Percentiles rank a stretch among this genome's conserved stretches.
phyloP scores from a whole-genome alignment of 1,140 invertebrate genomes.

The Drosophila bocki region DNA sequence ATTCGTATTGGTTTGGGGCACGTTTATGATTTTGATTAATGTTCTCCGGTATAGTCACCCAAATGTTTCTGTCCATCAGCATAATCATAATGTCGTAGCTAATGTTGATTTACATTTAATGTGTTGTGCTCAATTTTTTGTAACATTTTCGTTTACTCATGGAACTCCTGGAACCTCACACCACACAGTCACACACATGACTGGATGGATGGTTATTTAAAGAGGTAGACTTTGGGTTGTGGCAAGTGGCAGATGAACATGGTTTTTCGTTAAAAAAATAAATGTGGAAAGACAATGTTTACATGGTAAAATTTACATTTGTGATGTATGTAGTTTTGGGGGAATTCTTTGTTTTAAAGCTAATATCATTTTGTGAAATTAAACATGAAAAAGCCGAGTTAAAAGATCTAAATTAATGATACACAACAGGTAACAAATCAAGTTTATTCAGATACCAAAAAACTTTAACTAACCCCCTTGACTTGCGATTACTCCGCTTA shows the following conservation, averaged over 20 bases:
- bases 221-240: conserved; percentile 11
- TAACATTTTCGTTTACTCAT: conserved; percentile 50
- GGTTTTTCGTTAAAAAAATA: neutral
- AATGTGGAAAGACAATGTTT: neutral
- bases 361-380: neutral
- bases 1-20: conserved; percentile 12
- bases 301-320: neutral
- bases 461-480: conserved; percentile 3
- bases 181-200: conserved; percentile 9
- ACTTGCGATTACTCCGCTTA: conserved; percentile 12
- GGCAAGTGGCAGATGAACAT: neutral
- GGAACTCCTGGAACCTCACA: conserved; percentile 16
- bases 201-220: conserved; percentile 38
- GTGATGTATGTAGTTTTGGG: neutral
- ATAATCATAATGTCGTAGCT: conserved; percentile 61
- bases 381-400: neutral
- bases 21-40: conserved; percentile 83
- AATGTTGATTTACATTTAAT: conserved; percentile 81
- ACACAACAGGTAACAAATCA: neutral
- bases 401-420: neutral
- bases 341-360: neutral
- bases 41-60: conserved; percentile 62
- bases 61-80: conserved; percentile 76
- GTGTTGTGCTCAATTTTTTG: conserved; percentile 76
- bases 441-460: neutral